Base-by-base conservation (phyloP, 2,888 invertebrate genomes). In the Caenorhabditis zanzibari region DNA sequence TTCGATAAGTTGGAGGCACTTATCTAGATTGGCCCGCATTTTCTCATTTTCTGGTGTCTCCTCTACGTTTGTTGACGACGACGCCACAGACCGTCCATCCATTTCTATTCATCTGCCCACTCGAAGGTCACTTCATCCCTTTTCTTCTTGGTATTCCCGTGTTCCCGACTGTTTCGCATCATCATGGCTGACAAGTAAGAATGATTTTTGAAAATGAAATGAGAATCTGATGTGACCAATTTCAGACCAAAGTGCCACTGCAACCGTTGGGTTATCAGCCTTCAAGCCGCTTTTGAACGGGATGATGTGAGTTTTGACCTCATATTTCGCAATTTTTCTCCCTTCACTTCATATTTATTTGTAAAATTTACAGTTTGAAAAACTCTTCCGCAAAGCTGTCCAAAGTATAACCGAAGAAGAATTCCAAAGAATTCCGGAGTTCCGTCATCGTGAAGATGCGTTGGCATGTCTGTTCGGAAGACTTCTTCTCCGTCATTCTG, bases 391-490 rank as follows among this genome's bases (percentile, higher is more conserved):
- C 0, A 87, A 86, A 75, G 92, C 89, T 7, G 87, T 92, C n/a
- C 92, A 92, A 84, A 85, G 88, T 75, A 86, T 92, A 16, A 89
- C 90, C 1, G 76, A 83, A 28, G 91, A 91, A 32, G 92, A 92
- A 69, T 89, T 90, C 68, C 81, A 88, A 28, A 85, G 89, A 64
- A 85, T 92, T 44, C 84, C 85, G 9, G 80, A 87, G 32, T 91
- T 88, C 69, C 84, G 91, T 9, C 91, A 90, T 85, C 69, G 74
- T 19, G 92, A 92, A 56, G 92, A 92, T 81, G 86, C 91, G 2
- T 69, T 92, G 10, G 88, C 90, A 0, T 88, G 89, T 63, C 84
- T 92, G 22, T 87, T 90, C 9, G 92, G 92, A 7, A 84, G 92
- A 26, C 85, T 92, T 49, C 79, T 92, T 54, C 82, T 91, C 22